Evolutionary conservation across 37 sponge, comb jelly and placozoan species (phyloP), one percentile per base, ranked within the genome.

Genomic region (Corticium candelabrum): DNA sequence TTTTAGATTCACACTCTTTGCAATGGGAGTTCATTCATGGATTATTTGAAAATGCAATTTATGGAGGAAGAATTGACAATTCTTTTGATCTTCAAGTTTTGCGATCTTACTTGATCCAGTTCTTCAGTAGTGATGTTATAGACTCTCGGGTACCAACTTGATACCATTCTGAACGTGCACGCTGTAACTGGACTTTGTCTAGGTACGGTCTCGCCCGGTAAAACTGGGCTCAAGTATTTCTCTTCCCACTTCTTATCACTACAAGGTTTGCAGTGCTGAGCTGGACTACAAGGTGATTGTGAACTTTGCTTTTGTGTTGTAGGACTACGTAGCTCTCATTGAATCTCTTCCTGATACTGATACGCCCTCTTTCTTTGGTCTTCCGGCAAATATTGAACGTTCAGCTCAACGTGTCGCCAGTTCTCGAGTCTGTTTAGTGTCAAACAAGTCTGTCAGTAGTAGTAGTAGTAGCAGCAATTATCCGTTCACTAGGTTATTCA

Each of bases 1-100:
- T 30, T 75, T 15, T 1, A 38, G 36, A 35, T 31, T 38, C 74
- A 74, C 89, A 70, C 1, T 67, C 43, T 0, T 43, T 87, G 0
- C 79, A 83, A 41, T 98, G 96, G 96, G 89, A 89, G 31, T 92
- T 95, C 80, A 86, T 98, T 76, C 88, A 90, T 88, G 99, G 99
- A 27, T 84, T 98, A 68, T 88, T 98, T 81, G 96, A 94, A 78
- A 90, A 85, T 82, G 96, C 96, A 31, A 83, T 98, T 34, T 98
- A 92, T 78, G 99, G 99, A 21, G 99, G 99, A 2, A 82, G 96
- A 37, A 89, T 98, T 41, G 99, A 98, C 78, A 98, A 98, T 74
- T 80, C 77, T 30, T 95, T 83, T 84, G 99, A 98, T 73, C 79
- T 89, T 86, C 80, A 84, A 39, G 90, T 98, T 30, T 81, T 95